A percentile compares a stretch with the other conserved stretches of the same genome.
These are phyloP conservation scores for Myotis yumanensis DNA, from an alignment of 2,113 vertebrate genomes.

Conservation along the genomic window DNA sequence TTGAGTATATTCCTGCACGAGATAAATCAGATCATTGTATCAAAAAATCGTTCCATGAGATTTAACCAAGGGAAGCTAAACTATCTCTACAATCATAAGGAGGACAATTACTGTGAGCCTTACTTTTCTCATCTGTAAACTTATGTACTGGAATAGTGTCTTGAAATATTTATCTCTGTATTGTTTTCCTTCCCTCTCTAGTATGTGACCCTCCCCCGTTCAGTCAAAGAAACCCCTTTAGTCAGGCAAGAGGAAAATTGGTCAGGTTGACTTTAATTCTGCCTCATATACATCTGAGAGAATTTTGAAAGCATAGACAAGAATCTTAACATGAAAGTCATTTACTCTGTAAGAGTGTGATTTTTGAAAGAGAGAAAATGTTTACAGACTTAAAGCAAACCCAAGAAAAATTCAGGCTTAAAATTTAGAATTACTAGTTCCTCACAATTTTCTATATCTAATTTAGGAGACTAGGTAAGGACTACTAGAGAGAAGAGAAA, in stretches of 20 bases:
- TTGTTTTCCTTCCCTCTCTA: not conserved
- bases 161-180: not conserved
- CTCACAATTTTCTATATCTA: not conserved
- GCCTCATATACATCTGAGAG: not conserved
- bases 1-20: not conserved
- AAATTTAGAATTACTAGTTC: not conserved
- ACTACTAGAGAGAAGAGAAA: not conserved
- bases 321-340: not conserved
- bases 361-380: not conserved
- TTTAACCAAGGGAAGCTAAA: not conserved
- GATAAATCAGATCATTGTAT: not conserved
- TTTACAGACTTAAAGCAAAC: not conserved
- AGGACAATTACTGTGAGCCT: not conserved
- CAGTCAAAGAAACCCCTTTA: not conserved
- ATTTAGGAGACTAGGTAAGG: not conserved
- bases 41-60: not conserved
- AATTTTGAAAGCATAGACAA: not conserved
- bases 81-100: not conserved
- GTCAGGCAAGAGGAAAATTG: not conserved
- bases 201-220: accelerated
- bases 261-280: not conserved
- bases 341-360: not conserved
- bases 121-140: not conserved
- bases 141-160: not conserved
- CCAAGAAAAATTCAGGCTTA: not conserved